Conservation (phyloP, 2,113 vertebrate genomes). For the Columbina picui region DNA sequence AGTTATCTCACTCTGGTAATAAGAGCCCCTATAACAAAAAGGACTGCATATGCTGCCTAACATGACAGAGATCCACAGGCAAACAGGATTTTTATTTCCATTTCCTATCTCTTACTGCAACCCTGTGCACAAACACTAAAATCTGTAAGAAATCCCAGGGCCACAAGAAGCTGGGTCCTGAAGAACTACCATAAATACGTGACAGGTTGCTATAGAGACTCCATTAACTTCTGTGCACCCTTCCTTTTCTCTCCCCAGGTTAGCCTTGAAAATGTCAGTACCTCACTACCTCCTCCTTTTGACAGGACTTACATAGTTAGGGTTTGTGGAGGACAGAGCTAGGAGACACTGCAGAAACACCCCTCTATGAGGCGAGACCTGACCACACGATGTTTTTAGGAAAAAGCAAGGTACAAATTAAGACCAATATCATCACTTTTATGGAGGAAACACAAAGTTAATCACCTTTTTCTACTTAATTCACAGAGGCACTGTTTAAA, state of each 20-base stretch:
- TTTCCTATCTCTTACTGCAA: background rate
- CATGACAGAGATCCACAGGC: background rate
- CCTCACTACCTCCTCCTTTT: background rate
- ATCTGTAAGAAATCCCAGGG: background rate
- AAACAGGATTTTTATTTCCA: background rate
- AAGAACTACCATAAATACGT: background rate
- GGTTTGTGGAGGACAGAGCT: fast-evolving
- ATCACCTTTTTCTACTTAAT: background rate
- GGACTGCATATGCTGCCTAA: background rate
- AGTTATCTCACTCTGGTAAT: background rate
- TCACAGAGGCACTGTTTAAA: background rate
- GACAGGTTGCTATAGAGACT: background rate
- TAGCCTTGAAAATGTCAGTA: background rate
- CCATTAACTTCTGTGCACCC: background rate
- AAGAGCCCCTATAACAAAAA: background rate
- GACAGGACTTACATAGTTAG: background rate
- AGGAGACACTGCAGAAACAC: background rate
- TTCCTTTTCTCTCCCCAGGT: background rate
- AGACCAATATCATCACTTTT: background rate
- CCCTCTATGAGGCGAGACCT: background rate
- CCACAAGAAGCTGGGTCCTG: background rate
- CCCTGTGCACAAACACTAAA: background rate
- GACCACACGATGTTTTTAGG: fast-evolving
- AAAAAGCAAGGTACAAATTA: background rate
- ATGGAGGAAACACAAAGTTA: background rate